phyloP scores from a whole-genome alignment of 2,888 invertebrate genomes.

The Exephanes ischioxanthus region DNA sequence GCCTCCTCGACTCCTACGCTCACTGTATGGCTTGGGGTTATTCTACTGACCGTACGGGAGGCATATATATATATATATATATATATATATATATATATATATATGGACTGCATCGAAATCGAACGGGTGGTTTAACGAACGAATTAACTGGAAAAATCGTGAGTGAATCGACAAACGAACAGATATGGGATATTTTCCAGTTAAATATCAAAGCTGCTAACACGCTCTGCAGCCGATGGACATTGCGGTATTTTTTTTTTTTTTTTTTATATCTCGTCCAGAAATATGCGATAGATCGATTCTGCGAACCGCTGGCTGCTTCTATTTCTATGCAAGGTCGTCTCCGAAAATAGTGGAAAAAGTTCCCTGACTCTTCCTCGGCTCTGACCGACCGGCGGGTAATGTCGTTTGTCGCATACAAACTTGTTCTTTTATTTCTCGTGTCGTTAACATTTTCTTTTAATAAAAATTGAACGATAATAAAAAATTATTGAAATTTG shows the following conservation, averaged over 20 bases:
- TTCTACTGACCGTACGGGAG: slow-evolving; percentile 7
- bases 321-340: neutral
- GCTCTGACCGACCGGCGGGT: neutral
- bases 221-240: neutral
- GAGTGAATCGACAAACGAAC: neutral
- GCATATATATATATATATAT: neutral
- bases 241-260: neutral
- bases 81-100: neutral
- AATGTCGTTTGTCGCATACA: no score
- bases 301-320: neutral
- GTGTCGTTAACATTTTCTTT: neutral
- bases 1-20: slow-evolving; percentile 40
- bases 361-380: neutral
- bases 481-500: neutral
- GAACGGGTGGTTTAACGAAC: neutral
- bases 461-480: neutral
- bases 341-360: neutral
- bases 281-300: no score
- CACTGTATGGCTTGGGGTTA: slow-evolving; percentile 18
- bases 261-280: neutral
- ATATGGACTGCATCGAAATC: no score
- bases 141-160: neutral
- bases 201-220: neutral
- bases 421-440: neutral
- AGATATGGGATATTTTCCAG: neutral